Conservation (phyloP, 53 echinoderm and acorn worm species). For the Luidia sarsii region DNA sequence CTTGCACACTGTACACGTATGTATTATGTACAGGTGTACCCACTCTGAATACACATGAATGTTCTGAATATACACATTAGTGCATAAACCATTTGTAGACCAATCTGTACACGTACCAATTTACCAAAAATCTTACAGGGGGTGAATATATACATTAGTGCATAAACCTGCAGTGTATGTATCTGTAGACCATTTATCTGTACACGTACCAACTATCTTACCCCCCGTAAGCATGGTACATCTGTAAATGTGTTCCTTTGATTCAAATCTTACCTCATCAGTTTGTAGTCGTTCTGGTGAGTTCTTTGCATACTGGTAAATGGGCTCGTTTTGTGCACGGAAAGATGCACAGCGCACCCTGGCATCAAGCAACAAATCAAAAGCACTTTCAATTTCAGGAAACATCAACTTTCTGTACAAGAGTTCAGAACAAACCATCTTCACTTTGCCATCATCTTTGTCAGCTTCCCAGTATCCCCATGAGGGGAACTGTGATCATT, state of each 20-base stretch:
- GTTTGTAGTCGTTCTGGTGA: slow-evolving; percentile 74
- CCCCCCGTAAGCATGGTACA: too few species aligned
- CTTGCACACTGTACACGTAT: too few species aligned
- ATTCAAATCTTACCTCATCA: slow-evolving; percentile 71
- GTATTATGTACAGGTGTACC: too few species aligned
- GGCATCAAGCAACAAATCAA: not conserved
- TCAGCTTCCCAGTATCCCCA: too few species aligned
- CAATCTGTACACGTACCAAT: not conserved
- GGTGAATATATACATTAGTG: not conserved
- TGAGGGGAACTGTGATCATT: too few species aligned
- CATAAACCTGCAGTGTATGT: not conserved
- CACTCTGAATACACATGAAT: too few species aligned
- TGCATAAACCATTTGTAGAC: too few species aligned
- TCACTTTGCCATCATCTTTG: too few species aligned
- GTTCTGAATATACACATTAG: too few species aligned
- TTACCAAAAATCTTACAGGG: not conserved
- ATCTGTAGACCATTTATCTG: not conserved
- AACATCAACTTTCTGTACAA: not conserved
- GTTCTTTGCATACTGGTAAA: slow-evolving; percentile 72
- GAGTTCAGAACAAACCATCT: too few species aligned
- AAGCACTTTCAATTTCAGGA: not conserved
- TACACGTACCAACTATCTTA: too few species aligned
- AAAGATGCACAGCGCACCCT: slow-evolving; percentile 39
- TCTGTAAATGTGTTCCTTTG: not conserved
- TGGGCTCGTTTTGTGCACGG: slow-evolving; percentile 67